Conservation (phyloP, 2,888 invertebrate species). For the Automeris io region DNA sequence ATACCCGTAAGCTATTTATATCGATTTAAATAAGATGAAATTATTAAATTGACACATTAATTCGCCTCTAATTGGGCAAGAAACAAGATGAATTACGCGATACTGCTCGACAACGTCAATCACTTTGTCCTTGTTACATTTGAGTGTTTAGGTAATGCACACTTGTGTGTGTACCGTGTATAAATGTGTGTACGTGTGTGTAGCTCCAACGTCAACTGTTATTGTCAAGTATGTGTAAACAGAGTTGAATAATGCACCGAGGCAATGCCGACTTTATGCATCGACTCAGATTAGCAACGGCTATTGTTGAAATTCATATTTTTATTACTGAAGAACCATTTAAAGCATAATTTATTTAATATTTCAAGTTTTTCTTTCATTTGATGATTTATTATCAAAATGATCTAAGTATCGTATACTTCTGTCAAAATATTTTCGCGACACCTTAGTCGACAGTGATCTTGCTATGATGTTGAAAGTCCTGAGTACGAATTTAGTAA, state of each 20-base stretch:
- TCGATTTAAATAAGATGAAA: not conserved
- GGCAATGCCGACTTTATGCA: conserved; percentile 26
- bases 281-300: conserved; percentile 7
- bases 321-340: not conserved
- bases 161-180: conserved; percentile 14
- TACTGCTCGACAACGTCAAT: conserved; percentile 11
- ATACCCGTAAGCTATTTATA: too few species aligned
- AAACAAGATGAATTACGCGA: conserved; percentile 3
- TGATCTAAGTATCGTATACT: too few species aligned
- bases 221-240: conserved; percentile 58
- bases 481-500: too few species aligned
- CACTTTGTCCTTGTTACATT: conserved; percentile 27
- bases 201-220: conserved; percentile 36
- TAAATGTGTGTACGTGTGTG: conserved; percentile 4
- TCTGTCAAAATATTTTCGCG: too few species aligned
- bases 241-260: conserved; percentile 38
- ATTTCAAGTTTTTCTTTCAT: too few species aligned
- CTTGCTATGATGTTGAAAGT: too few species aligned
- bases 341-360: too few species aligned
- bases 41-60: conserved; percentile 18
- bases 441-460: too few species aligned
- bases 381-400: too few species aligned
- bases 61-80: conserved; percentile 28
- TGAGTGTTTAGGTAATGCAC: conserved; percentile 13
- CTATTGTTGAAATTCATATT: conserved; percentile 1